Conservation (phyloP, 64 coral and sea anemone species). For the Orbicella faveolata region DNA sequence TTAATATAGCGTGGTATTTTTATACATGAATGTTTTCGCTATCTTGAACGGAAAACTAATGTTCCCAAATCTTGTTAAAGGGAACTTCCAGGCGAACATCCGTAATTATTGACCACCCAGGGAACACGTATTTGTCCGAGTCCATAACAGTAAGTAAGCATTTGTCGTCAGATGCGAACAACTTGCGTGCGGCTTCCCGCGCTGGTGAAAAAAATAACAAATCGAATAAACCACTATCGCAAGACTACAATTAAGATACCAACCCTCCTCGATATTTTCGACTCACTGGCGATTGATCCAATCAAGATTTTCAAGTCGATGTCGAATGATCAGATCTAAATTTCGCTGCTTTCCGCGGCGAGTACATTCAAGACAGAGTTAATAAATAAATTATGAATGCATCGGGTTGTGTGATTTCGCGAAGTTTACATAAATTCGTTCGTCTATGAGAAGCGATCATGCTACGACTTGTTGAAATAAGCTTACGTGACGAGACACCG, state of each 20-base stretch:
- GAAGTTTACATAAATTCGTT: conserved; percentile 21
- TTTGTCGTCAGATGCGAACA: neutral
- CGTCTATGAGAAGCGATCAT: neutral
- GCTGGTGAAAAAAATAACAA: neutral
- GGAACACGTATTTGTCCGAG: neutral
- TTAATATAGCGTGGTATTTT: neutral
- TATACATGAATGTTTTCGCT: neutral
- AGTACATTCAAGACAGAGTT: neutral
- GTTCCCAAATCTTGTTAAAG: neutral
- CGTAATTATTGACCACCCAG: neutral
- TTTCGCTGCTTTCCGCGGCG: neutral
- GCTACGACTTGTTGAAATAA: neutral
- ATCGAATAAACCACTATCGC: neutral
- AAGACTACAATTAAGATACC: neutral
- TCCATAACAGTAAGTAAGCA: neutral
- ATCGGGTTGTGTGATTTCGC: neutral
- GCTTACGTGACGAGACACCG: conserved; percentile 16
- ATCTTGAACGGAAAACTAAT: neutral
- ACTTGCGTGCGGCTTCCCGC: neutral
- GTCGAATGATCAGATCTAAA: neutral
- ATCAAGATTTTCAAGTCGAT: neutral
- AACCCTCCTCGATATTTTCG: neutral
- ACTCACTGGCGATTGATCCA: neutral
- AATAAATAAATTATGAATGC: conserved; percentile 36
- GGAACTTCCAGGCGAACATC: neutral